A percentile compares a stretch with the other conserved stretches of the same genome.
Evolutionary conservation across 2,888 invertebrate species (phyloP).

Genomic region (Melanotus villosus): DNA sequence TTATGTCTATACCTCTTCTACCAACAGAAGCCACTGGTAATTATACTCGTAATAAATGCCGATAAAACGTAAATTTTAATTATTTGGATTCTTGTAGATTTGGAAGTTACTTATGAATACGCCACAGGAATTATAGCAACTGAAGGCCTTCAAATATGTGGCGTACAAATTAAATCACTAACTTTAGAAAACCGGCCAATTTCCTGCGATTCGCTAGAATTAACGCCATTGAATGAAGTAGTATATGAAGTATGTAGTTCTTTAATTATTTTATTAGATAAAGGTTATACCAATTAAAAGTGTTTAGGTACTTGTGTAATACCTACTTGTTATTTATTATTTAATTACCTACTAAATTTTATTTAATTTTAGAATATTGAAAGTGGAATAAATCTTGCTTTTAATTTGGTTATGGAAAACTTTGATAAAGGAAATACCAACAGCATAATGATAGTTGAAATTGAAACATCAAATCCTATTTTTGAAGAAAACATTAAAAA

Average conservation of each 20-base stretch:
- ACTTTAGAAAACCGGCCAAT: slow-evolving; percentile 52
- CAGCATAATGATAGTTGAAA: slow-evolving; percentile 62
- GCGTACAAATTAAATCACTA: slow-evolving; percentile 55
- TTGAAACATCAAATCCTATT: slow-evolving; percentile 56
- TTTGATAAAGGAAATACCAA: slow-evolving; percentile 56
- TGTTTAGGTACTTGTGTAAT: too few species aligned
- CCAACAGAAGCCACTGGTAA: slow-evolving; percentile 49
- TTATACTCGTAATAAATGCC: background rate
- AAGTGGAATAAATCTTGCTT: slow-evolving; percentile 59
- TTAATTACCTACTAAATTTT: too few species aligned
- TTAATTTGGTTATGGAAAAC: slow-evolving; percentile 61
- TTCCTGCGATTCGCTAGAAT: slow-evolving; percentile 61
- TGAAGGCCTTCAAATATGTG: slow-evolving; percentile 62
- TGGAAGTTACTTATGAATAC: slow-evolving; percentile 60
- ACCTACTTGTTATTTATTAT: too few species aligned
- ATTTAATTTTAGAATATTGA: slow-evolving; percentile 62
- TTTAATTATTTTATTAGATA: background rate
- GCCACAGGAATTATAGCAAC: slow-evolving; percentile 60
- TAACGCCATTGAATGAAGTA: slow-evolving; percentile 55
- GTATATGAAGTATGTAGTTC: slow-evolving; percentile 33
- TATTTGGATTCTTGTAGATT: slow-evolving; percentile 49
- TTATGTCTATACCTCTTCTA: slow-evolving; percentile 63
- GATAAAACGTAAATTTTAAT: background rate
- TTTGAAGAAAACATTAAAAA: slow-evolving; percentile 58
- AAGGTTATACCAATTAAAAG: too few species aligned